Evolutionary conservation across 2,888 invertebrate genomes (phyloP), one percentile per base, ranked within the genome.

Genomic region (Zaprionus bogoriensis): DNA sequence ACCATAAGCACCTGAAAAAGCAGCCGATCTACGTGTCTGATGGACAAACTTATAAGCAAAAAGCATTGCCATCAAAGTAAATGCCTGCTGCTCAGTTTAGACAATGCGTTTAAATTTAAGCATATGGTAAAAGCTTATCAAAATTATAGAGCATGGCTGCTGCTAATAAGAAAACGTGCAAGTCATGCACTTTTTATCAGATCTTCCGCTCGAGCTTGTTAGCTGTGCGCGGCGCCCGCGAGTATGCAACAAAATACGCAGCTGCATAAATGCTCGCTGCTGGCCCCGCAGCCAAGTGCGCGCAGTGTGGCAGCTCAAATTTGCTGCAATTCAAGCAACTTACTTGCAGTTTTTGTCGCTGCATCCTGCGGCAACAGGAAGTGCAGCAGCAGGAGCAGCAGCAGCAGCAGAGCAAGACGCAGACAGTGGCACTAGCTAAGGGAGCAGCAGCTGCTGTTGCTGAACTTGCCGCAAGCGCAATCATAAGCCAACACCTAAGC

Each of bases 401-500:
- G 47, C n/a, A 28, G 51, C 47, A 47, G 54, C 45, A 32, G 57
- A 12, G 46, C 7, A 9, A 32, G 6, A 10, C 2, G 22, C 22
- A 14, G 19, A n/a, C 27, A 36, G 52, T 28, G 44, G 22, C 7
- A 12, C 38, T 4, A 19, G 27, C 30, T 4, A 10, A 4, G 1
- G 41, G 41, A 52, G 74, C 71, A 77, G 58, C 66, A 66, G 73
- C 46, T 57, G 47, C 32, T n/a, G n/a, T n/a, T n/a, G n/a, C n/a
- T n/a, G n/a, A n/a, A 48, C 54, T 22, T 67, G 81, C 78, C 74
- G 61, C 65, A 68, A 76, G 78, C 68, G 78, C 80, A 84, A 81
- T 81, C 80, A 81, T 81, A 81, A 81, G 85, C 80, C 78, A 80
- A 81, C 84, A 81, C 80, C 80, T 84, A 81, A 81, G 84, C 80